phyloP scores from a whole-genome alignment of 1,140 invertebrate species.

The Apolygus lucorum region DNA sequence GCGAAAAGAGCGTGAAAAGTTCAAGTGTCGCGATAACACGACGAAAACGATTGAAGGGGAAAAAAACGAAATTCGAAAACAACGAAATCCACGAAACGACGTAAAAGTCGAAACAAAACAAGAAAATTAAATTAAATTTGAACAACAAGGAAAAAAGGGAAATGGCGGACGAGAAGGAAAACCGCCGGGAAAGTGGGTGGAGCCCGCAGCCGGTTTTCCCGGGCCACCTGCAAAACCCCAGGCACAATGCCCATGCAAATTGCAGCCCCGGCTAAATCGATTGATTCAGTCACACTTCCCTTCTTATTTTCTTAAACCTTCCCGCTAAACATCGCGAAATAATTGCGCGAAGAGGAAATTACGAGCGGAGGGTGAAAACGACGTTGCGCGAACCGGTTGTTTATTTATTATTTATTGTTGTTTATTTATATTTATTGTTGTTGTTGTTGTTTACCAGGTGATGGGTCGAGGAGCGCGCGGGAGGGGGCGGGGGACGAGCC shows the following conservation, averaged over 20 bases:
- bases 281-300: slow-evolving; percentile 21
- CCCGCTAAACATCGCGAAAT: neutral
- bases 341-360: too few relatives aligned
- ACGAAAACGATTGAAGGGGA: too few relatives aligned
- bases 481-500: slow-evolving; percentile 5
- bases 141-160: slow-evolving; percentile 6
- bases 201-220: slow-evolving; percentile 7
- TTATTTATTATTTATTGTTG: slow-evolving; percentile 16
- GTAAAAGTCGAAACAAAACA: neutral
- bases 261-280: slow-evolving; percentile 18
- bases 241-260: slow-evolving; percentile 7
- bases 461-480: neutral
- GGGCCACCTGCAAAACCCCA: slow-evolving; percentile 17
- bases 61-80: too few relatives aligned
- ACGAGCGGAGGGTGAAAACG: too few relatives aligned
- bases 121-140: too few relatives aligned
- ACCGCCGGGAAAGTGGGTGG: neutral
- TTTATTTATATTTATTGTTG: slow-evolving; percentile 20
- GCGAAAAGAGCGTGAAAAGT: too few relatives aligned
- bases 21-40: too few relatives aligned
- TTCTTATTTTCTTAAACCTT: neutral
- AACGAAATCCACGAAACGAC: too few relatives aligned
- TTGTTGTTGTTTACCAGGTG: slow-evolving; percentile 13
- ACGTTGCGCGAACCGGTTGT: neutral
- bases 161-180: neutral